phyloP scores from a whole-genome alignment of 1,140 invertebrate genomes.

The Hyphantria cunea region DNA sequence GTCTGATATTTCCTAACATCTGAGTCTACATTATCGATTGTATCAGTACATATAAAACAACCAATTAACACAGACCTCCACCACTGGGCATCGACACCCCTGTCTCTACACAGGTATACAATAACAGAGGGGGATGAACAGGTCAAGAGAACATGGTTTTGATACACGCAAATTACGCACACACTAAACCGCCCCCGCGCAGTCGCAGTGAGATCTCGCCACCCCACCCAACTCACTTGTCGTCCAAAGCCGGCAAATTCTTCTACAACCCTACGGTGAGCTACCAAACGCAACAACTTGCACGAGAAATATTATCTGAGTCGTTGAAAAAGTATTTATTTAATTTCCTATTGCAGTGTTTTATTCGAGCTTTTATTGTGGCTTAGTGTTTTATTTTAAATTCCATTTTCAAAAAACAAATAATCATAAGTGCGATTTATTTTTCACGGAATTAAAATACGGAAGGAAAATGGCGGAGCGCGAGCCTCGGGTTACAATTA shows the following conservation, averaged over 20 bases:
- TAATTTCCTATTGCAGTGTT: conserved; percentile 46
- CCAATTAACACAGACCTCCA: conserved; percentile 49
- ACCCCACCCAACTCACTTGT: conserved; percentile 71
- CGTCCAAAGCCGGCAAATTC: conserved; percentile 68
- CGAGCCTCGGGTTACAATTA: conserved; percentile 30
- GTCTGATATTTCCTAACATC: conserved; percentile 74
- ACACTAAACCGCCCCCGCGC: conserved; percentile 54
- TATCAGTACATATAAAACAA: conserved; percentile 56
- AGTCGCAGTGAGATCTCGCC: conserved; percentile 47
- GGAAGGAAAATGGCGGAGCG: conserved; percentile 67
- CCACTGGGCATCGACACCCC: conserved; percentile 46
- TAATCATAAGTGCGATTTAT: conserved; percentile 16
- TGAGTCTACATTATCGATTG: conserved; percentile 76
- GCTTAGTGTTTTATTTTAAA: conserved; percentile 61
- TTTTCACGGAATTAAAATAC: conserved; percentile 34
- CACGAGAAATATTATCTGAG: conserved; percentile 45
- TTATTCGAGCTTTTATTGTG: conserved; percentile 63
- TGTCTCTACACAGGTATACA: conserved; percentile 1
- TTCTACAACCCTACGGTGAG: conserved; percentile 65
- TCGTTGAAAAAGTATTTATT: conserved; percentile 36
- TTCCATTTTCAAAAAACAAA: conserved; percentile 26
- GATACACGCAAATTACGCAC: conserved; percentile 64
- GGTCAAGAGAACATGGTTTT: conserved; percentile 51
- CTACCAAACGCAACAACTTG: conserved; percentile 70
- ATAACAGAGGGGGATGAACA: conserved; percentile 39